Percentiles rank a stretch among this genome's conserved stretches.
phyloP scores from a whole-genome alignment of 2,888 invertebrate genomes.

The Autographa pulchrina region DNA sequence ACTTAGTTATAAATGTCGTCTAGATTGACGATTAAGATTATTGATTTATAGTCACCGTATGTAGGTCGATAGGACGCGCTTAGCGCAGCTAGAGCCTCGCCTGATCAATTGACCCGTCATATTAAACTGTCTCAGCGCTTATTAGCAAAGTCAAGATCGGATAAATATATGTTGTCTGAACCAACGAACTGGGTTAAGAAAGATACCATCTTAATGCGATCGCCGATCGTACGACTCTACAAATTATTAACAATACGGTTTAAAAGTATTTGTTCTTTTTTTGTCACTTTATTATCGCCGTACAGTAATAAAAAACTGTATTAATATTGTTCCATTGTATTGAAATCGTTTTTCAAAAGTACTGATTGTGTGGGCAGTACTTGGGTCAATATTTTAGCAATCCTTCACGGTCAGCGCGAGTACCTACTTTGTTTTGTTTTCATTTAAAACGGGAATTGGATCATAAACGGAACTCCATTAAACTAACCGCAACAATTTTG shows the following conservation, averaged over 20 bases:
- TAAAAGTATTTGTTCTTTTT: slow-evolving; percentile 2
- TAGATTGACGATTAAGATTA: slow-evolving; percentile 62
- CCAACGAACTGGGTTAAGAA: slow-evolving; percentile 51
- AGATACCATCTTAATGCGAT: slow-evolving; percentile 51
- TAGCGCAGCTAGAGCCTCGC: slow-evolving; percentile 55
- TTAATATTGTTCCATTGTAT: slow-evolving; percentile 29
- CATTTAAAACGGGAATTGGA: slow-evolving; percentile 44
- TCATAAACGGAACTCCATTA: slow-evolving; percentile 40
- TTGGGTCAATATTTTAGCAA: slow-evolving; percentile 42
- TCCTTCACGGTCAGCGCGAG: slow-evolving; percentile 38
- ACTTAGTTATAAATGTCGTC: slow-evolving; percentile 52
- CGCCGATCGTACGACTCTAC: slow-evolving; percentile 16
- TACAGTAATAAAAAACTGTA: slow-evolving; percentile 10
- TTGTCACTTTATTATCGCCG: slow-evolving; percentile 1
- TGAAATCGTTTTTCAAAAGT: slow-evolving; percentile 24
- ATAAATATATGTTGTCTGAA: slow-evolving; percentile 39
- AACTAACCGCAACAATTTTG: slow-evolving; percentile 63
- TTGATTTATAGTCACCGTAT: slow-evolving; percentile 61
- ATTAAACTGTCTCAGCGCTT: slow-evolving; percentile 61
- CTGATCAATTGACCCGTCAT: slow-evolving; percentile 68
- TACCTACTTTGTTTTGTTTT: slow-evolving; percentile 40
- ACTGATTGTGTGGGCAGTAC: slow-evolving; percentile 22
- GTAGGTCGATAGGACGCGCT: slow-evolving; percentile 49
- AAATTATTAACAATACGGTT: slow-evolving; percentile 8
- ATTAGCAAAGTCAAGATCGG: slow-evolving; percentile 64